Evolutionary conservation across 2,888 invertebrate species (phyloP).

Genomic region (Fragum sueziense): DNA sequence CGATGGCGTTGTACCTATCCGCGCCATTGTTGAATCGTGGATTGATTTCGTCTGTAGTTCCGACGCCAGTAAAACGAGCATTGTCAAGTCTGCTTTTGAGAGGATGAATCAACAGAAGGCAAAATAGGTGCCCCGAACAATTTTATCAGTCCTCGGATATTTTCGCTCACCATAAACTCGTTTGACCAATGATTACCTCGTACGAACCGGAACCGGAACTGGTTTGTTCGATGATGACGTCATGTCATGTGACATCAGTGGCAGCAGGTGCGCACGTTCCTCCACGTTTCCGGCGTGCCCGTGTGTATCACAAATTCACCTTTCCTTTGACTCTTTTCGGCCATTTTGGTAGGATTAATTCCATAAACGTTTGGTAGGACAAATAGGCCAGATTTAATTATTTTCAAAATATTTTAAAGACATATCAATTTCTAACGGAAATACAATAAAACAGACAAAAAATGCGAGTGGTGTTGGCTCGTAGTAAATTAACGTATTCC

Average conservation of each 20-base stretch:
- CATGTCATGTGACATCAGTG: not conserved
- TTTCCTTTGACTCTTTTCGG: too few species aligned
- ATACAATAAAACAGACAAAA: too few species aligned
- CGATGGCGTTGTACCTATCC: slow-evolving; percentile 60
- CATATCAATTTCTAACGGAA: too few species aligned
- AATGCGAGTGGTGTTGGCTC: too few species aligned
- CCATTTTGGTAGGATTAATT: too few species aligned
- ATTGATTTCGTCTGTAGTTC: slow-evolving; percentile 48
- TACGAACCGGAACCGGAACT: not conserved
- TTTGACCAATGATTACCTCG: slow-evolving; percentile 8
- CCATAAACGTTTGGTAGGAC: too few species aligned
- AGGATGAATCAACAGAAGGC: slow-evolving; percentile 38
- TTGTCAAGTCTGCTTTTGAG: slow-evolving; percentile 63
- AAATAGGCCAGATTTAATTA: too few species aligned
- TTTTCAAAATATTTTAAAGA: too few species aligned
- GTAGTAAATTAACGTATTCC: too few species aligned
- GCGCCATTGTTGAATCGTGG: slow-evolving; percentile 63
- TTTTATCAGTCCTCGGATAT: not conserved
- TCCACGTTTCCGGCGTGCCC: too few species aligned
- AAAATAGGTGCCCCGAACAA: not conserved
- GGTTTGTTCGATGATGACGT: not conserved
- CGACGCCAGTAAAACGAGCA: slow-evolving; percentile 44
- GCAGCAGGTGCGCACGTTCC: not conserved
- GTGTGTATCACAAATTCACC: too few species aligned
- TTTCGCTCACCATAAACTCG: slow-evolving; percentile 1